Evolutionary conservation across 2,888 invertebrate species (phyloP).

Genomic region (Melinopterus prodromus): DNA sequence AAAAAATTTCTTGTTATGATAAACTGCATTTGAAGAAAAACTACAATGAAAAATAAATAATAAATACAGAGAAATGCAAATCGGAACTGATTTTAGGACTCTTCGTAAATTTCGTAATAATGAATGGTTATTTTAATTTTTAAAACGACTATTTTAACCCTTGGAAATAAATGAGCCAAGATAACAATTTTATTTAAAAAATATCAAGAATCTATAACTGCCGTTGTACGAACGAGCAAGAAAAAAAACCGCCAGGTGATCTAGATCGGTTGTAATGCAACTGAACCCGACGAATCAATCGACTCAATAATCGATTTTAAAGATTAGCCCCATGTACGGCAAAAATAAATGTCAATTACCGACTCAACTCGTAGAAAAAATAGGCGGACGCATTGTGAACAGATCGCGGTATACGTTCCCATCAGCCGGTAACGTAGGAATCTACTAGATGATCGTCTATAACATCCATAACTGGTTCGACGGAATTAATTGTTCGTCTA

Average conservation of each 20-base stretch:
- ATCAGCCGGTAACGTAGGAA: conserved; percentile 7
- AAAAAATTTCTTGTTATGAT: too few species aligned
- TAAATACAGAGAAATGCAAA: too few species aligned
- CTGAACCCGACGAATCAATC: conserved; percentile 24
- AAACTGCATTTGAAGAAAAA: too few species aligned
- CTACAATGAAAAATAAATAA: too few species aligned
- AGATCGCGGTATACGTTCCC: conserved; percentile 9
- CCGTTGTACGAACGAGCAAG: not conserved
- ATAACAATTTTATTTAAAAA: not conserved
- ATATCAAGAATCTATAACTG: not conserved
- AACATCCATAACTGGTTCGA: conserved; percentile 25
- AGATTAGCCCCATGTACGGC: conserved; percentile 30
- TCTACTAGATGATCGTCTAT: conserved; percentile 15
- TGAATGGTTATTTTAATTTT: too few species aligned
- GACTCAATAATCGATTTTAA: conserved; percentile 28
- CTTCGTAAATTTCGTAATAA: too few species aligned
- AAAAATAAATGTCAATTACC: conserved; percentile 32
- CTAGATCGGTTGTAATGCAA: not conserved
- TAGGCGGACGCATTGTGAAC: conserved; percentile 17
- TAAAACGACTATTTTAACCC: too few species aligned
- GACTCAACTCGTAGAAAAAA: conserved; percentile 17
- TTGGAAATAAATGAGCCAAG: too few species aligned
- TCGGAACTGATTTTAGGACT: too few species aligned
- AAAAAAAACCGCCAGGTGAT: not conserved
- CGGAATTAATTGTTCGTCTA: not conserved